A percentile compares a stretch with the other conserved stretches of the same genome.
Conservation (phyloP, 2,888 invertebrate species). For the Epirrhoe alternata region DNA sequence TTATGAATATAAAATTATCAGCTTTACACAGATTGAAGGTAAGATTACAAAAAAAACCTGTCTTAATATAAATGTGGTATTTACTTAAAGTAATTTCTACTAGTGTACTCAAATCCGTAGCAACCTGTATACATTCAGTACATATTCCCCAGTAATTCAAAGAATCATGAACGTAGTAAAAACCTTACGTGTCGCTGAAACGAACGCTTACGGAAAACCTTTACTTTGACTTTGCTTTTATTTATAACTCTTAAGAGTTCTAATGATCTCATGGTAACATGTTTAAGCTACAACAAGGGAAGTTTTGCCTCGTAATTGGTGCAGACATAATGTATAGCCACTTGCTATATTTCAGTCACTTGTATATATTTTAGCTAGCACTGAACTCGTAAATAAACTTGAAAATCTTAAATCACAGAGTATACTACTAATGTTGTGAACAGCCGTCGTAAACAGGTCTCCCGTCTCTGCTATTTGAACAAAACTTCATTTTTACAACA, state of each 20-base stretch:
- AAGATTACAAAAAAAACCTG: no score
- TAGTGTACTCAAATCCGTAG: constrained; percentile 8
- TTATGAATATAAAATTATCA: no score
- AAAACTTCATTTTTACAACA: constrained; percentile 33
- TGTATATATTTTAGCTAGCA: not conserved
- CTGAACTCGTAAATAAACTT: not conserved
- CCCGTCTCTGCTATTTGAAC: constrained; percentile 30
- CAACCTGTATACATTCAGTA: constrained; percentile 8
- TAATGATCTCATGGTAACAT: constrained; percentile 20
- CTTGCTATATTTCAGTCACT: not conserved
- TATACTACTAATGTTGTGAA: constrained; percentile 30
- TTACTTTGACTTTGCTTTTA: constrained; percentile 41
- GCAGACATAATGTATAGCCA: not conserved
- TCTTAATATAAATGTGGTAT: no score
- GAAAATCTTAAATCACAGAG: constrained; percentile 9
- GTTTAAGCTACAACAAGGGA: not conserved
- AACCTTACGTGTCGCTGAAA: constrained; percentile 42
- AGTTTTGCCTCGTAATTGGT: not conserved
- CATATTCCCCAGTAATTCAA: constrained; percentile 40
- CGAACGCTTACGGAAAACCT: no score
- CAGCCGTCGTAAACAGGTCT: constrained; percentile 40
- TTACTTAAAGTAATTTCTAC: no score
- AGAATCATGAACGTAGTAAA: constrained; percentile 45
- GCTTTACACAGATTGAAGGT: no score
- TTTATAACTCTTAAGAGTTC: constrained; percentile 34